A percentile compares a stretch with the other conserved stretches of the same genome.
Conservation (phyloP, 2,113 vertebrate genomes). For the Deroptyus accipitrinus region DNA sequence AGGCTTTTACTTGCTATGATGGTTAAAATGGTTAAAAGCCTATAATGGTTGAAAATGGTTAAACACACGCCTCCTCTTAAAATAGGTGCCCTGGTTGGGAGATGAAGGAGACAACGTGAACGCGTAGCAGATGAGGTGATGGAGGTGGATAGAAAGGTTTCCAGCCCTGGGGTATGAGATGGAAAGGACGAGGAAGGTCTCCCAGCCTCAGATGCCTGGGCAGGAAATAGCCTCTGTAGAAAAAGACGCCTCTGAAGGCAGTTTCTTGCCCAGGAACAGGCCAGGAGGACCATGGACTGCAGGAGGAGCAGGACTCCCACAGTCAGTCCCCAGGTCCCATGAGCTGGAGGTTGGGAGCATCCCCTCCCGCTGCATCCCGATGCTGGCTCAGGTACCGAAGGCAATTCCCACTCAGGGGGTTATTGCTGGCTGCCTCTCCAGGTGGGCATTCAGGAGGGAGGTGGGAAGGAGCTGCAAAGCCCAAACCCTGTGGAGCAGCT, state of each 20-base stretch:
- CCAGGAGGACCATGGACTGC: not conserved
- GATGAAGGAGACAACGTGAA: not conserved
- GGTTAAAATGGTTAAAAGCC: not conserved
- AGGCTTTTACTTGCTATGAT: not conserved
- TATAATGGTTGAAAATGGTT: not conserved
- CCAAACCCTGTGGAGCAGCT: not conserved
- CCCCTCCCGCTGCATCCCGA: not conserved
- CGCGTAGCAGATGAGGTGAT: no score
- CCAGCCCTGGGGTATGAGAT: not conserved
- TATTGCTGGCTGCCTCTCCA: not conserved
- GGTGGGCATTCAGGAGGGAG: not conserved
- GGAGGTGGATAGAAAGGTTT: not conserved
- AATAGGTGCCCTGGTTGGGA: not conserved
- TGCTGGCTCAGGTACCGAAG: not conserved
- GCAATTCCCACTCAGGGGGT: not conserved
- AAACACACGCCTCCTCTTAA: not conserved
- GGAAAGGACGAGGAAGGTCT: accelerated
- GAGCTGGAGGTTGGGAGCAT: not conserved
- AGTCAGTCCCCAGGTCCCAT: not conserved
- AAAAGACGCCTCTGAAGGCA: not conserved
- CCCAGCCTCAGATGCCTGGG: not conserved
- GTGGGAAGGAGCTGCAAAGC: constrained; percentile 24
- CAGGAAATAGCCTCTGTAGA: not conserved
- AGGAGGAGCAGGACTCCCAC: not conserved
- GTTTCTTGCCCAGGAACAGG: not conserved